Percentiles rank a stretch among this genome's conserved stretches.
These are phyloP conservation scores for Coleophora deauratella DNA, from an alignment of 2,888 invertebrate genomes.

Conservation along the genomic window DNA sequence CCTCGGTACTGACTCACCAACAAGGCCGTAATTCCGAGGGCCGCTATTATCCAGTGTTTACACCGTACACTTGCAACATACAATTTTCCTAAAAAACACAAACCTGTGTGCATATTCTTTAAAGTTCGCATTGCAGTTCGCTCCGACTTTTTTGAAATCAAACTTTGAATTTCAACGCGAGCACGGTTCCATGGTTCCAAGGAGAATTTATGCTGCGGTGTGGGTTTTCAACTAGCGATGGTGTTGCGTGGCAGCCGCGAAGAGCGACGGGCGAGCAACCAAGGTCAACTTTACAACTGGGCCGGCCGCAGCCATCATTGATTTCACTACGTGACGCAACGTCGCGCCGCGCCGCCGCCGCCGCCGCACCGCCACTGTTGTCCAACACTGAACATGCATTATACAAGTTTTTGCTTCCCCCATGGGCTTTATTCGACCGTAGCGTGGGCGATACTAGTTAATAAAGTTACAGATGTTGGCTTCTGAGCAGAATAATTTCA, in stretches of 20 bases:
- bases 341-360: constrained; percentile 22
- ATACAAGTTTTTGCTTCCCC: constrained; percentile 39
- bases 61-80: too few relatives aligned
- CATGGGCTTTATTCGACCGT: constrained; percentile 19
- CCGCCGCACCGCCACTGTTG: constrained; percentile 17
- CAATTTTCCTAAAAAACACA: too few relatives aligned
- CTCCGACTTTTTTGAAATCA: too few relatives aligned
- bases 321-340: constrained; percentile 61
- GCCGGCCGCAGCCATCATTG: constrained; percentile 50
- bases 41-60: too few relatives aligned
- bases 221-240: too few relatives aligned
- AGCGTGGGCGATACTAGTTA: constrained; percentile 17
- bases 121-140: neutral
- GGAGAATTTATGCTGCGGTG: too few relatives aligned
- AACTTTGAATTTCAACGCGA: neutral
- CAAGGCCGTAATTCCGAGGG: too few relatives aligned
- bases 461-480: constrained; percentile 13
- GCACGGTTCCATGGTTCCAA: neutral
- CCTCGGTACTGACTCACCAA: too few relatives aligned
- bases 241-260: neutral
- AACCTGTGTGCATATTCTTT: too few relatives aligned
- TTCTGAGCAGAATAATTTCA: constrained; percentile 9
- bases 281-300: constrained; percentile 67
- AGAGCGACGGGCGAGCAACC: constrained; percentile 18
- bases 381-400: constrained; percentile 37